Base-by-base conservation (phyloP, 1,140 invertebrate genomes). In the Cherax quadricarinatus region DNA sequence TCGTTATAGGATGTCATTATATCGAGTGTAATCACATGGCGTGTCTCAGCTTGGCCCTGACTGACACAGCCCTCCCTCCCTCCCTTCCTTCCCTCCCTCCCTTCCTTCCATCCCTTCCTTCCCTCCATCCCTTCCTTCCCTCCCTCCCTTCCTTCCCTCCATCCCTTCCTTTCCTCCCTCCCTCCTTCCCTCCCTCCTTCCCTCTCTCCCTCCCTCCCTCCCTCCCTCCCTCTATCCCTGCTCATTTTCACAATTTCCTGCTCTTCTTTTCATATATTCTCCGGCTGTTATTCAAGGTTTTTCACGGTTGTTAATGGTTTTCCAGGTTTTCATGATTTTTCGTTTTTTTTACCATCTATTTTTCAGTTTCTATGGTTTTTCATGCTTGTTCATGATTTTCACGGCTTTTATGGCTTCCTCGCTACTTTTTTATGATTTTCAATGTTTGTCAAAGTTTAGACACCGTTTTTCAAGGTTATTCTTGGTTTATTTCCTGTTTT, bases 1-100 rank as follows among this genome's bases (percentile, higher is more conserved):
- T 83, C 81, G 49, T 83, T 83, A 57, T 53, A 83, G 14, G 81
- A 57, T 83, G 81, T 83, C 81, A 83, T 83, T 83, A 83, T 57
- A 57, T 83, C 81, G 81, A 83, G 21, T 83, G 81, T 83, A 83
- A 83, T 83, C 81, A 83, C 41, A 57, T 51, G 51, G 51, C 57
- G 81, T 83, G 51, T 48, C 30, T 12, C 7, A 9, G 12, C 78
- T 48, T 30, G 41, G 41, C 79, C 48, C 48, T 16, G 79, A 7
- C 53, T 7, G 48, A 53, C 18, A 30, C 7, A 57, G 53, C n/a
- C 6, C 48, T 48, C 7, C 49, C 16, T 81, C 41, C 48, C 79
- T 14, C 48, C 79, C 18, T 53, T 41, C 30, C 30, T 41, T 41
- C 30, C 30, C 30, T 41, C 2, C 30, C 30, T 41, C 2, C 30